Percentiles rank a stretch among this genome's conserved stretches.
Evolutionary conservation across 2,888 invertebrate genomes (phyloP).

Genomic region (Diaphora mendica): DNA sequence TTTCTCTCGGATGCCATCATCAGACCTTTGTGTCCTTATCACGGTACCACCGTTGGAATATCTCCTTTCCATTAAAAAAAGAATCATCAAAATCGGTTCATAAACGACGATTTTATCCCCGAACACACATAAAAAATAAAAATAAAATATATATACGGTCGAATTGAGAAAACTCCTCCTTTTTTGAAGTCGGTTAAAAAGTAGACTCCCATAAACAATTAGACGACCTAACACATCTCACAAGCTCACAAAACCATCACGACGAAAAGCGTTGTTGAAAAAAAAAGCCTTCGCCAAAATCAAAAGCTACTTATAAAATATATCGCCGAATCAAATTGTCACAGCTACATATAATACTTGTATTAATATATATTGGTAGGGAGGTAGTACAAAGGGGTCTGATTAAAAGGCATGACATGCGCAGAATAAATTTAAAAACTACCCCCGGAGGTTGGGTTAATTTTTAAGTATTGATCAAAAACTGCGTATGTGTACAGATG

Average conservation of each 20-base stretch:
- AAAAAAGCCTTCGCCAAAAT: background rate
- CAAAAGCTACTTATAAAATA: constrained; percentile 49
- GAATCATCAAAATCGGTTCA: too few relatives aligned
- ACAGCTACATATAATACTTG: constrained; percentile 57
- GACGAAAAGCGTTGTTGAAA: background rate
- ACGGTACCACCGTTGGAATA: too few relatives aligned
- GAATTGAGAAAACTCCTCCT: too few relatives aligned
- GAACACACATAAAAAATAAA: too few relatives aligned
- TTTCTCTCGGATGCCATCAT: too few relatives aligned
- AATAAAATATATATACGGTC: too few relatives aligned
- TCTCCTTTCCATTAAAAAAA: too few relatives aligned
- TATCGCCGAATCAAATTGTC: constrained; percentile 55
- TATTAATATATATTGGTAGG: constrained; percentile 58
- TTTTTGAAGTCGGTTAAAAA: too few relatives aligned
- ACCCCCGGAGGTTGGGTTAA: constrained; percentile 82
- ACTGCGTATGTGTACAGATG: constrained; percentile 73
- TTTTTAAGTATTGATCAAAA: constrained; percentile 87
- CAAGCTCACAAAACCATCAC: background rate
- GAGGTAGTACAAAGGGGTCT: constrained; percentile 74
- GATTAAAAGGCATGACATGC: constrained; percentile 87
- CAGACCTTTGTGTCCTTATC: too few relatives aligned
- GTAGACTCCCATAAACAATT: background rate
- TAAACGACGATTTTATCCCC: too few relatives aligned
- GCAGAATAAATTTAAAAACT: constrained; percentile 86
- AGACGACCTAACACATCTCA: background rate